Conservation (phyloP, 2,113 vertebrate genomes). For the Pyrgilauda ruficollis region DNA sequence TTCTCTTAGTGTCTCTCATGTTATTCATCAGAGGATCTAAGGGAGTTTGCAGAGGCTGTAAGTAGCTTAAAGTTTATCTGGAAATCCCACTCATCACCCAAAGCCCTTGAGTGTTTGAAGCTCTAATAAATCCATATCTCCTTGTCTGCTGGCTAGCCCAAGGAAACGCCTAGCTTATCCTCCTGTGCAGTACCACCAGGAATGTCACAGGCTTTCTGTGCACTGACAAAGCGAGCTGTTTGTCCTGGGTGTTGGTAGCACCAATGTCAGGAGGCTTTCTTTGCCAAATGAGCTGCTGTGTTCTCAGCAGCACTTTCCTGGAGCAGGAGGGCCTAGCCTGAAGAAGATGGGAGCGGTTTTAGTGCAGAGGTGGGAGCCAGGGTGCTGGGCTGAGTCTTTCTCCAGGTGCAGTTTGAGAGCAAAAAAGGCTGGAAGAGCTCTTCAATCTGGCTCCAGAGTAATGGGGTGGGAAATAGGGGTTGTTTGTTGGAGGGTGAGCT, state of each 20-base stretch:
- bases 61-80: slow-evolving; percentile 62
- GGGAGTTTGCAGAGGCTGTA: slow-evolving; percentile 38
- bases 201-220: background rate
- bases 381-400: background rate
- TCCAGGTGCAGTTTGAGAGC: background rate
- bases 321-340: background rate
- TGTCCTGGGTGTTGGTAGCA: background rate
- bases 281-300: background rate
- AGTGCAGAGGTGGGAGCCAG: background rate
- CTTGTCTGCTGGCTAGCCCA: background rate
- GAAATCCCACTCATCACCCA: slow-evolving; percentile 36
- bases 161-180: background rate
- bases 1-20: background rate
- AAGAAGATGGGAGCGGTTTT: background rate
- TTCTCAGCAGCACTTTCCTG: background rate
- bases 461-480: background rate
- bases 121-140: slow-evolving; percentile 18
- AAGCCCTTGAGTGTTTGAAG: slow-evolving; percentile 27
- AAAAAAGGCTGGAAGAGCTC: background rate
- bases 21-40: slow-evolving; percentile 36
- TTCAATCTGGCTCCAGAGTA: background rate
- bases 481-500: background rate
- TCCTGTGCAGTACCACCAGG: background rate
- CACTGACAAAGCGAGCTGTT: background rate
- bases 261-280: background rate